These are phyloP conservation scores for Tinea pellionella DNA, from an alignment of 2,888 invertebrate genomes.

Conservation along the genomic window DNA sequence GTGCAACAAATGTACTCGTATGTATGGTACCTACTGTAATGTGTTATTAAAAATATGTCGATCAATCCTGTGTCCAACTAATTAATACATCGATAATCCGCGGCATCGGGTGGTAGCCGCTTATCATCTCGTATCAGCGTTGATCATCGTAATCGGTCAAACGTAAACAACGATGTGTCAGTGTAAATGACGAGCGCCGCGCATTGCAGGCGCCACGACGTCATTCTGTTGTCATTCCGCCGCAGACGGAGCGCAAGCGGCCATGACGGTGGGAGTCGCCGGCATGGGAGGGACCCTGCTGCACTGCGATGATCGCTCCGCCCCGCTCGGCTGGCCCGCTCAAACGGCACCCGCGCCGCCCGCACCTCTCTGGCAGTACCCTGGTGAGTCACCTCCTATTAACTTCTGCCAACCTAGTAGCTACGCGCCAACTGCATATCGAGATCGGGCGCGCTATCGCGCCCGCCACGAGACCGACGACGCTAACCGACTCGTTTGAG, in stretches of 20 bases:
- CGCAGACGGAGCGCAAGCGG: slow-evolving; percentile 73
- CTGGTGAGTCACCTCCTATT: slow-evolving; percentile 68
- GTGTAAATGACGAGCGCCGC: slow-evolving; percentile 20
- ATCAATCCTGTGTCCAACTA: not conserved
- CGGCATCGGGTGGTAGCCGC: too few species aligned
- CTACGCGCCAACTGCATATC: slow-evolving; percentile 68
- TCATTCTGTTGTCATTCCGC: slow-evolving; percentile 52
- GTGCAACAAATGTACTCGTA: too few species aligned
- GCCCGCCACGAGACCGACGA: not conserved
- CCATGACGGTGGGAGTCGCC: slow-evolving; percentile 73
- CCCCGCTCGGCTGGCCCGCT: slow-evolving; percentile 68
- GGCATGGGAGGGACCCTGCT: slow-evolving; percentile 65
- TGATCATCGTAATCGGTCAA: not conserved
- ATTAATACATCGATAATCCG: not conserved
- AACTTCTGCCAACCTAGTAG: slow-evolving; percentile 58
- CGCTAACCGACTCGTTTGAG: slow-evolving; percentile 24
- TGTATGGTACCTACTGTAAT: too few species aligned
- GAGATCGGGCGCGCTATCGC: slow-evolving; percentile 34
- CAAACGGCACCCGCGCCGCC: slow-evolving; percentile 69
- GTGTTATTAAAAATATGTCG: too few species aligned
- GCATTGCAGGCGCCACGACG: slow-evolving; percentile 37
- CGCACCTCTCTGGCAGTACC: slow-evolving; percentile 85
- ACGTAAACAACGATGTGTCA: not conserved
- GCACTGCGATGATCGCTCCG: slow-evolving; percentile 74
- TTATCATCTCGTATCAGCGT: too few species aligned